phyloP scores from a whole-genome alignment of 2,888 invertebrate species.

The Protophormia terraenovae region DNA sequence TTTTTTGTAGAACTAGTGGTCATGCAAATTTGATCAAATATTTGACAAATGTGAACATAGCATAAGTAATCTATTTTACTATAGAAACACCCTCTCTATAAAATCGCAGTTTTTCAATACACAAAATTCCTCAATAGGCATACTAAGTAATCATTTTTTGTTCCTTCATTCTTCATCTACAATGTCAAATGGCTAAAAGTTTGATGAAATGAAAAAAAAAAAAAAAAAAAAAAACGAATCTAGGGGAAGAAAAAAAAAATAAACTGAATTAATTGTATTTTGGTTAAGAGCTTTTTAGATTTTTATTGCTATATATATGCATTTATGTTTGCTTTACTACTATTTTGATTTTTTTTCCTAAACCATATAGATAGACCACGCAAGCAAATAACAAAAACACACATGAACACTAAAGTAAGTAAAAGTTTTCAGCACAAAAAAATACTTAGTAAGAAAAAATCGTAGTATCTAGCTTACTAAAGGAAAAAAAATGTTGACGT shows the following conservation, averaged over 20 bases:
- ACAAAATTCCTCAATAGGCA: neutral
- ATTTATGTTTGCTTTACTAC: neutral
- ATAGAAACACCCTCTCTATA: no score
- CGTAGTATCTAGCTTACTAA: neutral
- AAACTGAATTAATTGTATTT: neutral
- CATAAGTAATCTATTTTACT: no score
- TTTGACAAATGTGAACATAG: no score
- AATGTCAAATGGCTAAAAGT: neutral
- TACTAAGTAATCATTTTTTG: neutral
- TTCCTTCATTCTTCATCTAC: neutral
- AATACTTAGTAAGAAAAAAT: neutral
- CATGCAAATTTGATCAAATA: no score
- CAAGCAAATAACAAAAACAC: neutral
- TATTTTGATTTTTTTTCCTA: neutral
- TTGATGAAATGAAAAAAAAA: neutral
- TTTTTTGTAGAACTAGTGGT: no score
- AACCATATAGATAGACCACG: neutral
- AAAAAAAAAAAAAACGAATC: neutral
- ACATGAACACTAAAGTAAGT: neutral
- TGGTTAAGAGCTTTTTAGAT: conserved; percentile 9
- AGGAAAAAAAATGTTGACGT: conserved; percentile 5
- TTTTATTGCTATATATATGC: neutral
- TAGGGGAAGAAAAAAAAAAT: neutral
- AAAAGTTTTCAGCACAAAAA: neutral
- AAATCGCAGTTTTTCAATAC: no score